Evolutionary conservation across 2,113 vertebrate species (phyloP).

Genomic region (Gallinago undulata): DNA sequence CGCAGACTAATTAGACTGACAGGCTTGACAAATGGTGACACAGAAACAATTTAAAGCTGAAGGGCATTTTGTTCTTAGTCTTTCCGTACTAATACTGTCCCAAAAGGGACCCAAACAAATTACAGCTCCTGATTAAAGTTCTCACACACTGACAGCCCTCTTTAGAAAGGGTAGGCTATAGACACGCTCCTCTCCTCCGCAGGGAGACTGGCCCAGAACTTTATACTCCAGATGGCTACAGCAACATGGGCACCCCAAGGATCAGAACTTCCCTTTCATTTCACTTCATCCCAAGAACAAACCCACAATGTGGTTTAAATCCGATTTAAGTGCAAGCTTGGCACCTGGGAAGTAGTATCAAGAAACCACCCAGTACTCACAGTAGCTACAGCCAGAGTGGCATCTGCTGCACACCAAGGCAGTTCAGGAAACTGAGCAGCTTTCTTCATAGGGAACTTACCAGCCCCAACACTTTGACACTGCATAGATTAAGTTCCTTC

Average conservation of each 20-base stretch:
- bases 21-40: not conserved
- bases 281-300: not conserved
- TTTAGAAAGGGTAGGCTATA: not conserved
- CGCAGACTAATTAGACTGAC: not conserved
- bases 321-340: not conserved
- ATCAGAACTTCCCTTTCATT: accelerated
- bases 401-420: not conserved
- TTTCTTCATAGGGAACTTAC: not conserved
- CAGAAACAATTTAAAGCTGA: not conserved
- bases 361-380: not conserved
- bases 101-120: not conserved
- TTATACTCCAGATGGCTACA: not conserved
- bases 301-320: not conserved
- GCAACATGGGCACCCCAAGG: accelerated
- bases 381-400: not conserved
- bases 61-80: not conserved
- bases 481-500: not conserved
- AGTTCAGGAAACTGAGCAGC: not conserved
- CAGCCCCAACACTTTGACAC: not conserved
- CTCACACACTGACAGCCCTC: not conserved
- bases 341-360: not conserved
- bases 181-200: not conserved
- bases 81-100: not conserved
- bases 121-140: not conserved
- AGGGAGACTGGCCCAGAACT: not conserved